Evolutionary conservation across 2,888 invertebrate genomes (phyloP).

Genomic region (Hoplodrina ambigua): DNA sequence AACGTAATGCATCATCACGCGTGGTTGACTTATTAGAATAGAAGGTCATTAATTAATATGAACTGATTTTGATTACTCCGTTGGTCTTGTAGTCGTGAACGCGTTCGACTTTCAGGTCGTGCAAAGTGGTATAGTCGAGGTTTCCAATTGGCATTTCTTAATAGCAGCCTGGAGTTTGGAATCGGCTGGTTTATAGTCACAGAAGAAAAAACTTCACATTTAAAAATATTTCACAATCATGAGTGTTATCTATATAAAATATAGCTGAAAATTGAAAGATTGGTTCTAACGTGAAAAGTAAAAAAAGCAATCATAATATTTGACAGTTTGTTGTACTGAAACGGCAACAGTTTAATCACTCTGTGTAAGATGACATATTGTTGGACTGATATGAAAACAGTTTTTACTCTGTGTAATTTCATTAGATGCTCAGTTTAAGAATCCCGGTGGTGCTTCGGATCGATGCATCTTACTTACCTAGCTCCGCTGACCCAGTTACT

Average conservation of each 20-base stretch:
- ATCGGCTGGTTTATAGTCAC: no score
- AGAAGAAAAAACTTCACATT: no score
- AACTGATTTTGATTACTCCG: neutral
- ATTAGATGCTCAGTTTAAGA: conserved; percentile 16
- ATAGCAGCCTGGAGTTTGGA: no score
- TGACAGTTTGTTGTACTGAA: neutral
- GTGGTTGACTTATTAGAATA: neutral
- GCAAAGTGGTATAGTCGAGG: no score
- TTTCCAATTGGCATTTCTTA: no score
- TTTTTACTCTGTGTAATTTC: neutral
- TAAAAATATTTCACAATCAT: no score
- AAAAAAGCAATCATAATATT: neutral
- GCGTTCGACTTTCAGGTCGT: no score
- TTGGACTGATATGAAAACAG: neutral
- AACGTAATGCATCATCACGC: neutral
- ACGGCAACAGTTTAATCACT: neutral
- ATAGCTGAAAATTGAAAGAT: neutral
- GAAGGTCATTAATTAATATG: neutral
- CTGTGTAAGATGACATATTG: neutral
- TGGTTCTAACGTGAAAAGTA: neutral
- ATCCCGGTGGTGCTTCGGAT: conserved; percentile 49
- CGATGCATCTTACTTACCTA: conserved; percentile 74
- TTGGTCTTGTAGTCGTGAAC: no score
- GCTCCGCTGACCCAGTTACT: conserved; percentile 70
- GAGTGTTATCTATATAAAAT: no score